phyloP scores from a whole-genome alignment of 2,113 vertebrate species.

The Burhinus bistriatus region DNA sequence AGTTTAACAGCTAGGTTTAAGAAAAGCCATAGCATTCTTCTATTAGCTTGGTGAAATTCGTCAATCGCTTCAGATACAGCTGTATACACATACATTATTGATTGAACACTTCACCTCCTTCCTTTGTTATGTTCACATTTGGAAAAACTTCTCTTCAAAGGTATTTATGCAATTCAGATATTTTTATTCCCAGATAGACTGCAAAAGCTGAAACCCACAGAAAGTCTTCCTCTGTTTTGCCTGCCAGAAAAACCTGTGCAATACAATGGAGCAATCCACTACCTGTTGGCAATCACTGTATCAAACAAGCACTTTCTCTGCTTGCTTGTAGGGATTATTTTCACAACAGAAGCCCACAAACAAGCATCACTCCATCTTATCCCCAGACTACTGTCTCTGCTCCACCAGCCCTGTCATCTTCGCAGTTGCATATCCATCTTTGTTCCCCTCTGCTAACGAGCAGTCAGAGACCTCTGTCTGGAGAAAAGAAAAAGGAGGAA shows the following conservation, averaged over 20 bases:
- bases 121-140: neutral
- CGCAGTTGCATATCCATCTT: neutral
- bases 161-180: neutral
- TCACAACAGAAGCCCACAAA: neutral
- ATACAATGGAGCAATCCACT: neutral
- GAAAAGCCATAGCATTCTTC: neutral
- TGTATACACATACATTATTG: fast-evolving
- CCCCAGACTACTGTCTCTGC: neutral
- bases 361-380: neutral
- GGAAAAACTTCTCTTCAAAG: neutral
- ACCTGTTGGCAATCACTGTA: neutral
- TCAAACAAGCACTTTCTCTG: neutral
- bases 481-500: neutral
- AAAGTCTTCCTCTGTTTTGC: neutral
- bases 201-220: neutral
- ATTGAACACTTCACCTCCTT: neutral
- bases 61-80: neutral
- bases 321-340: neutral
- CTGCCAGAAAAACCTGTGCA: neutral
- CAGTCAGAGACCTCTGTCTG: neutral
- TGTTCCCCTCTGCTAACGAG: neutral
- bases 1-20: neutral
- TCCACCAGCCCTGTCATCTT: neutral
- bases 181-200: neutral
- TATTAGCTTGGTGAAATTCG: neutral